Evolutionary conservation across 2,797 vertebrate species (phyloP), one percentile per base, ranked within the genome.

Genomic region (Lophius americanus): DNA sequence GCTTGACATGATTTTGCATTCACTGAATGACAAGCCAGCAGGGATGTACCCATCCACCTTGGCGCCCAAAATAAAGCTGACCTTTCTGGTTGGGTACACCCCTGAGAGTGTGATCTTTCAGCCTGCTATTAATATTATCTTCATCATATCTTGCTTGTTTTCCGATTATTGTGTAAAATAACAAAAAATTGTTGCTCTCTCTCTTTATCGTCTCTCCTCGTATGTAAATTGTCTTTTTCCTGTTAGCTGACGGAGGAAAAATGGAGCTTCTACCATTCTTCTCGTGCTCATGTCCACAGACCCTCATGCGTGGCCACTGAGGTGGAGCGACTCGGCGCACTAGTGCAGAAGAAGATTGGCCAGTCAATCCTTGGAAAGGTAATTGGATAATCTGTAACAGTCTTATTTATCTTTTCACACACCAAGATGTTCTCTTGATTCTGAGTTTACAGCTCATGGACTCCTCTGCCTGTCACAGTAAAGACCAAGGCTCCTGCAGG

Each of bases 351-450:
- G 89, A 98, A 96, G 90, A 96, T 98, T 0, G 98, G 98, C 12
- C 96, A 97, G 84, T 99, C 98, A 0, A 65, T 96, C 73, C 93
- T 99, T 43, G 98, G 98, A 48, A 99, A 99, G 96, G 98, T 98
- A 82, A 6, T 36, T 14, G 3, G 3, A 43, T 41, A 11, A 14
- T 33, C 5, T 13, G 53, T 8, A 23, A 38, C 14, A 55, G 32
- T 7, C 8, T 23, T 23, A 23, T 23, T 23, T 23, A 23, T 23
- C 23, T 23, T 23, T 23, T 23, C 23, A 23, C 23, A 23, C 23
- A 23, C 23, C 23, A 23, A 23, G 23, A 23, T 23, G 23, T 23
- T 23, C 23, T 23, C 23, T 23, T 23, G 23, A 23, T 23, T 23
- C 23, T 23, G 23, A 23, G 23, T 23, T 23, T 23, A 23, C 23